These are phyloP conservation scores for Saimiri boliviensis DNA, from an alignment of 2,113 vertebrate species.

Conservation along the genomic window DNA sequence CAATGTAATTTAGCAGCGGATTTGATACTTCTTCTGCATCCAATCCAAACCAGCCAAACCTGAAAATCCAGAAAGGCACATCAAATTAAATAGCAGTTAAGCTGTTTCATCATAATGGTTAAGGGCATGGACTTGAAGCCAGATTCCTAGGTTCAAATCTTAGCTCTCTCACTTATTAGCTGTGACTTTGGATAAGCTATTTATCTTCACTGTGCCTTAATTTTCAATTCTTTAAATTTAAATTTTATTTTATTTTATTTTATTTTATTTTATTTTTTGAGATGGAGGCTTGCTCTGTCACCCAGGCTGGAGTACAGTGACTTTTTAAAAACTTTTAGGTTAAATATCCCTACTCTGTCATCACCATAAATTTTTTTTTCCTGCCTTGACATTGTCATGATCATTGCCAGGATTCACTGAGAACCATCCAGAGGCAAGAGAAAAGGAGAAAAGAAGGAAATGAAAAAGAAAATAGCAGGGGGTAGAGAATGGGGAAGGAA, in stretches of 20 bases:
- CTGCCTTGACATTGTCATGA: not conserved
- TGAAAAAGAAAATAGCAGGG: not conserved
- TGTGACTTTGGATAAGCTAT: not conserved
- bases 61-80: conserved; percentile 76
- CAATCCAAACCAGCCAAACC: conserved; percentile 95
- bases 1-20: conserved; percentile 90
- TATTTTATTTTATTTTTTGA: no score
- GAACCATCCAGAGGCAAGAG: not conserved
- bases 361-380: not conserved
- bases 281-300: no score
- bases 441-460: not conserved
- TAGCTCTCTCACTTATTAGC: not conserved
- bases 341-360: not conserved
- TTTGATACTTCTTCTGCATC: conserved; percentile 87
- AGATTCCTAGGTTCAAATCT: not conserved
- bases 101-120: not conserved
- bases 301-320: no score
- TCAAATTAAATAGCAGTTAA: not conserved
- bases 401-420: not conserved
- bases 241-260: no score
- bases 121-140: not conserved
- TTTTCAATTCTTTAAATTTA: not conserved
- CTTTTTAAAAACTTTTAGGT: not conserved
- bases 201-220: not conserved
- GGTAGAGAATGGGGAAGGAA: not conserved